Conservation (phyloP, 2,113 vertebrate genomes). For the Clinocottus analis region DNA sequence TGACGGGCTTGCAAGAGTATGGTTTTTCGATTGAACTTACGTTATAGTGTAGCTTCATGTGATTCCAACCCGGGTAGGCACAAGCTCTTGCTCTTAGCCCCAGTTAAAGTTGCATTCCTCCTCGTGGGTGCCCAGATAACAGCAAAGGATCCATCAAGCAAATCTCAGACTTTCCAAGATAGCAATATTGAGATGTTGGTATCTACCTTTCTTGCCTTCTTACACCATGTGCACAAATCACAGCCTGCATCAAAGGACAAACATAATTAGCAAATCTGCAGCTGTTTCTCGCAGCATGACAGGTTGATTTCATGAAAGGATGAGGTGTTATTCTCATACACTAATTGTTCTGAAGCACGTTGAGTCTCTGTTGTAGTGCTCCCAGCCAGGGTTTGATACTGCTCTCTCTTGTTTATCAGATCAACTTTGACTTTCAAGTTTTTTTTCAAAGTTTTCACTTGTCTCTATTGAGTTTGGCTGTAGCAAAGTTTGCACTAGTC, state of each 20-base stretch:
- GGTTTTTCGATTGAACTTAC: no score
- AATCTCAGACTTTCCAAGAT: background rate
- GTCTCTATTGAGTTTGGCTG: background rate
- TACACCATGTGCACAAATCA: background rate
- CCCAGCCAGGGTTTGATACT: background rate
- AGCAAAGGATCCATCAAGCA: background rate
- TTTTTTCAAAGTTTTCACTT: background rate
- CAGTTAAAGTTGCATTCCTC: background rate
- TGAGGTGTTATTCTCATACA: background rate
- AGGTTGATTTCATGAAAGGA: background rate
- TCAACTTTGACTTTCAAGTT: background rate
- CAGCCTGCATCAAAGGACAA: background rate
- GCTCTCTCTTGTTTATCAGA: background rate
- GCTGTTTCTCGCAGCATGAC: background rate
- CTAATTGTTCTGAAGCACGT: background rate
- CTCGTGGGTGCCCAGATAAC: background rate
- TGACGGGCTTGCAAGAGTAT: no score
- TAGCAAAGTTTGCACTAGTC: background rate
- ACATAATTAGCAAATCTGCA: background rate
- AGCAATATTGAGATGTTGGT: background rate
- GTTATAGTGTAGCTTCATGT: background rate
- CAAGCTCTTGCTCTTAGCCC: background rate
- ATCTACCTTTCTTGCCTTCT: background rate
- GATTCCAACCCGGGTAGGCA: background rate
- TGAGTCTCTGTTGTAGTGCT: background rate